Conservation (phyloP, 2,888 invertebrate genomes). For the Eretmocerus hayati region DNA sequence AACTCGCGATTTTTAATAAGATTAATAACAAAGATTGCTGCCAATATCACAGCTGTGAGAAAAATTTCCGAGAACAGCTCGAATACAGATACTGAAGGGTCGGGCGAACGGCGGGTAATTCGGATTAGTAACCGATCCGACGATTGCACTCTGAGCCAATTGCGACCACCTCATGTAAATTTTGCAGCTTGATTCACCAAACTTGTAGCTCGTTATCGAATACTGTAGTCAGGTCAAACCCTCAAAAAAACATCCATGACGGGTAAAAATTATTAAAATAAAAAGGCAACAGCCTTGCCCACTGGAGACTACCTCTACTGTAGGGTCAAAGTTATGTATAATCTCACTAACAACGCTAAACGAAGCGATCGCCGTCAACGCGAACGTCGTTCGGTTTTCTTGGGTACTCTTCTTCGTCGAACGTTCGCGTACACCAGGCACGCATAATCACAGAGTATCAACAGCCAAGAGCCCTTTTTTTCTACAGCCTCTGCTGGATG, state of each 20-base stretch:
- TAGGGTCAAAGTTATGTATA: not conserved
- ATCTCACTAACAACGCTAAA: constrained; percentile 8
- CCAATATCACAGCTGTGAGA: no score
- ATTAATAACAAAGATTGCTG: no score
- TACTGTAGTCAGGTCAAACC: not conserved
- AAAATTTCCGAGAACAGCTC: no score
- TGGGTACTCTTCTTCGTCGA: constrained; percentile 11
- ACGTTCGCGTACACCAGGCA: constrained; percentile 15
- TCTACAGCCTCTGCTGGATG: not conserved
- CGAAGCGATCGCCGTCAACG: constrained; percentile 18
- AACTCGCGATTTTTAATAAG: no score
- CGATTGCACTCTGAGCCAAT: no score
- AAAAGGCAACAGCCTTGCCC: constrained; percentile 1
- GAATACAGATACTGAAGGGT: no score
- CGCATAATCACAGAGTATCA: constrained; percentile 18
- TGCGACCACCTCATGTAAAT: no score
- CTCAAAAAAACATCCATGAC: not conserved
- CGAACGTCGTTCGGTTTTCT: constrained; percentile 19
- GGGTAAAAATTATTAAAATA: not conserved
- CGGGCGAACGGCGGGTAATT: no score
- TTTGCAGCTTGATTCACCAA: no score
- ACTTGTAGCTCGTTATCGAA: not conserved
- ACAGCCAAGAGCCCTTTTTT: constrained; percentile 3
- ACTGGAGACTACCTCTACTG: not conserved
- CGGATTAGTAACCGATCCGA: no score